phyloP scores from a whole-genome alignment of 1,140 invertebrate genomes.

The Acromyrmex heyeri region DNA sequence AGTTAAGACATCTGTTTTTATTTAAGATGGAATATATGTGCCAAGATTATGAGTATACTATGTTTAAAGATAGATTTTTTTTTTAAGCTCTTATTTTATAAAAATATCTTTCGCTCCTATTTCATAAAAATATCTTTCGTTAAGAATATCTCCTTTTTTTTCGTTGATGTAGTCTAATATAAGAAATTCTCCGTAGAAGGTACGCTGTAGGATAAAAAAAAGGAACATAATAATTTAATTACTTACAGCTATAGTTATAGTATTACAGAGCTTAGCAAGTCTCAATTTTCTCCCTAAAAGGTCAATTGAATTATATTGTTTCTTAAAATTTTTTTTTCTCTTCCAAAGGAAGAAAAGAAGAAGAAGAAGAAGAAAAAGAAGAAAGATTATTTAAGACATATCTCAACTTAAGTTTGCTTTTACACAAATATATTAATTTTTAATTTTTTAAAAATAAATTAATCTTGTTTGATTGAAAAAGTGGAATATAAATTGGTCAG shows the following conservation, averaged over 20 bases:
- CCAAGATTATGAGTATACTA: not conserved
- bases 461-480: not conserved
- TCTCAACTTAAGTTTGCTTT: not conserved
- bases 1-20: conserved; percentile 11
- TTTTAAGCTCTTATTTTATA: no score
- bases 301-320: not conserved
- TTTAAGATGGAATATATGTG: not conserved
- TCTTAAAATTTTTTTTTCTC: not conserved
- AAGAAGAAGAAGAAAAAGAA: not conserved
- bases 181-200: not conserved
- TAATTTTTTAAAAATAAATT: not conserved
- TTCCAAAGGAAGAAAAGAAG: not conserved
- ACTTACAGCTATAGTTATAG: not conserved
- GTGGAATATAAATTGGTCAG: not conserved
- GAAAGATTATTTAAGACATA: not conserved
- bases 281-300: not conserved
- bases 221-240: conserved; percentile 18
- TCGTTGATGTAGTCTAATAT: not conserved
- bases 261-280: not conserved
- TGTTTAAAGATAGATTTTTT: not conserved
- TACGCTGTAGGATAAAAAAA: not conserved
- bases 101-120: not conserved
- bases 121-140: not conserved
- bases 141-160: not conserved
- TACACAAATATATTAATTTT: not conserved